phyloP scores from a whole-genome alignment of 2,797 vertebrate species.

The Ctenosaura bakeri region DNA sequence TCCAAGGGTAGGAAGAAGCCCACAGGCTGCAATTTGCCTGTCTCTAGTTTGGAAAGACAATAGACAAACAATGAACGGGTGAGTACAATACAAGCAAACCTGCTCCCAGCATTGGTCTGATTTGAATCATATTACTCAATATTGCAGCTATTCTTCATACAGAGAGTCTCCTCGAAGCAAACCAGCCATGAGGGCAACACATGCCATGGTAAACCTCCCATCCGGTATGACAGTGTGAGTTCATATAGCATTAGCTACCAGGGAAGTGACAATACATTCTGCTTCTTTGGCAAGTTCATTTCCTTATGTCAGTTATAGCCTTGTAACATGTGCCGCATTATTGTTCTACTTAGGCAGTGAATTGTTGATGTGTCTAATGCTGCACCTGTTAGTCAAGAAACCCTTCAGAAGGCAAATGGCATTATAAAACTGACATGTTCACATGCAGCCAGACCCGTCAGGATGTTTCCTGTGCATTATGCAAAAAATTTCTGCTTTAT shows the following conservation, averaged over 20 bases:
- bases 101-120: no score
- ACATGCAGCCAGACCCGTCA: conserved; percentile 55
- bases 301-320: conserved; percentile 63
- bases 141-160: background rate
- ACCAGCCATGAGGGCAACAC: background rate
- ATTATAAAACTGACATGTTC: conserved; percentile 67
- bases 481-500: conserved; percentile 74
- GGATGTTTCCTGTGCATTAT: conserved; percentile 69
- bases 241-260: conserved; percentile 39
- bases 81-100: background rate
- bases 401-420: conserved; percentile 62
- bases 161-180: conserved; percentile 31
- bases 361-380: conserved; percentile 73
- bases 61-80: background rate
- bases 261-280: conserved; percentile 45
- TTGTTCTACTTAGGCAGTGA: conserved; percentile 70
- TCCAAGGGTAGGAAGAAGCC: no score
- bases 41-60: background rate
- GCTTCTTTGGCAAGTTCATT: conserved; percentile 64
- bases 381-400: conserved; percentile 79
- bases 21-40: background rate
- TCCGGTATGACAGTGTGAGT: conserved; percentile 19
- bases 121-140: background rate
- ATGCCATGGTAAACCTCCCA: background rate
- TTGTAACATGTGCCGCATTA: conserved; percentile 57